Base-by-base conservation (phyloP, 2,888 invertebrate species). In the Heliconius sara region DNA sequence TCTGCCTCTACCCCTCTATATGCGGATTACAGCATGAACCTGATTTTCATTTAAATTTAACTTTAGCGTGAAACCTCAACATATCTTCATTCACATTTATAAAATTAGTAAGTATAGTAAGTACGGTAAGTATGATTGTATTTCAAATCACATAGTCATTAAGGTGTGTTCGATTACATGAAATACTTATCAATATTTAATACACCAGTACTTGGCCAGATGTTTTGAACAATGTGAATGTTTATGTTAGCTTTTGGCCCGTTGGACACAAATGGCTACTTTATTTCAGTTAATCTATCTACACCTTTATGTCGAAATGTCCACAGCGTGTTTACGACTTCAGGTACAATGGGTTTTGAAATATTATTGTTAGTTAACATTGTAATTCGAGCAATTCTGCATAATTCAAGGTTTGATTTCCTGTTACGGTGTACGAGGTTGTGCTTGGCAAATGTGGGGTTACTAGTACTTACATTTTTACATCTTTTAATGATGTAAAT, bases 381-480 rank as follows among this genome's bases (percentile, higher is more conserved):
- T 79, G 80, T 82, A 70, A 81, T 79, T 79, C 76, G 73, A 83
- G 79, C 79, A 78, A 83, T 82, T 80, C 80, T 81, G 83, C 80
- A 85, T 85, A 86, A 86, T 85, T 86, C 85, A 85, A 79, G 80
- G 70, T 80, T 75, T 34, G 57, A 60, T 60, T 39, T 73, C 60
- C 70, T 68, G 68, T 76, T 68, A 19, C n/a, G 34, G 66, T 57
- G 52, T 27, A 34, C 52, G 2, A 34, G 7, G 57, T 25, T 57
- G 60, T 2, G 34, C n/a, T 34, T 76, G 9, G 43, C 22, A 34
- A 73, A 30, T 57, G 30, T 27, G 16, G 5, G 25, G n/a, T 81
- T 72, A 80, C 77, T 84, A 82, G 87, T 87, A 85, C 85, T 90
- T 91, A 63, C 9, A 39, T 34, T 34, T 9, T 34, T 52, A 19